Base-by-base conservation (phyloP, 2,797 vertebrate species). In the Molossus alvarezi region DNA sequence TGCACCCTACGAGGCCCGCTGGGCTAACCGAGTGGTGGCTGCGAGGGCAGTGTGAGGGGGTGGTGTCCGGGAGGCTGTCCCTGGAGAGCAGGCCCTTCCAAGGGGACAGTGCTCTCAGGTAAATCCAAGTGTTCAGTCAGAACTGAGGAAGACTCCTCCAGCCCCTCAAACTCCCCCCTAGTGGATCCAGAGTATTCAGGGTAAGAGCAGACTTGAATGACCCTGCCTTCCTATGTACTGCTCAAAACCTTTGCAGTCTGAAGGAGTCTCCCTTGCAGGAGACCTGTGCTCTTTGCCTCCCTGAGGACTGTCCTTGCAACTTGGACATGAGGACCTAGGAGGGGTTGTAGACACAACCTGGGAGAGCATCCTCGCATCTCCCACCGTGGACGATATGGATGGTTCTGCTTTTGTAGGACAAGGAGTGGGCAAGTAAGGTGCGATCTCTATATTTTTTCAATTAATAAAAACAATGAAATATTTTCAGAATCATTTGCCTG, bases 401-500 rank as follows among this genome's bases (percentile, higher is more conserved):
- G 23, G 17, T 15, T 94, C 69, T 64, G 41, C 58, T 69, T 88
- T 17, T 60, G 21, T 13, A n/a, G 4, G 23, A 41, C 0, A 18
- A 20, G 6, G 75, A 37, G 48, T 41, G 29, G 87, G 58, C 82
- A 90, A 84, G 64, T 9, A 14, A 60, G 76, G 95, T 45, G 73
- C 1, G 0, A 69, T 88, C 88, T 94, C 37, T 58, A 58, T 29
- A 76, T 72, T 85, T 6, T 90, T 92, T 55, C 77, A 93, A 95
- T 94, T 88, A 92, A 72, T 51, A 82, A n/a, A 2, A 55, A 45
- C 65, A 81, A 81, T 57, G 55, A 82, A 84, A 9, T 88, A 65
- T 67, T 90, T 95, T 88, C 27, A 11, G 85, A 84, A 73, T 72
- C 83, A 58, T 75, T 93, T 83, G 69, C 93, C 94, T 27, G 69